Base-by-base conservation (phyloP, 1,140 invertebrate species). In the Triops cancriformis region DNA sequence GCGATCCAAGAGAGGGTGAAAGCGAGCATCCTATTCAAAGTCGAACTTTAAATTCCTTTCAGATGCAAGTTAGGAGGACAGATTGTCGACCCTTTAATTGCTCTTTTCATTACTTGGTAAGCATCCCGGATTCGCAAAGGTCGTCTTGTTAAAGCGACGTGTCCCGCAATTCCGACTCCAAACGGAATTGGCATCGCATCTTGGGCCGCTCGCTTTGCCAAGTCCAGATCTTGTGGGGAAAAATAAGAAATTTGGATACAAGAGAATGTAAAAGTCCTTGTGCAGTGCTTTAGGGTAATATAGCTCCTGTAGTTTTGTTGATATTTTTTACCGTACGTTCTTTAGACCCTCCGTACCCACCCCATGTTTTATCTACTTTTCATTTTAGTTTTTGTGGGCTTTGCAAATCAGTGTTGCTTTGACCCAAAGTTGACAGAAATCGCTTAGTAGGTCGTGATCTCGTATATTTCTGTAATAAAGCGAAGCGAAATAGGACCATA, bases 91-190 rank as follows among this genome's bases (percentile, higher is more conserved):
- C 28, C 41, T 26, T 42, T 4, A 6, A 75, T 75, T 27, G 26
- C 72, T 31, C 43, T 10, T 51, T 12, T 27, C 80, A 81, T 83
- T 80, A 87, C 94, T 84, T 94, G 89, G 82, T 96, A 96, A 18
- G 94, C 94, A 83, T 97, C 92, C 82, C 89, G 93, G 82, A 96
- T 95, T 86, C 96, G 96, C 83, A 97, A 93, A 77, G 91, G 90
- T 81, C 92, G 87, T 84, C 96, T 96, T 72, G 89, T 94, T 83
- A 94, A 89, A 26, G 95, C 95, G 1, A 96, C 95, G 77, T 91
- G 89, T 0, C 95, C 95, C 0, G 93, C 94, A 77, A 97, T 95
- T 1, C 95, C 95, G 11, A 94, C 90, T 1, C 95, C 95, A 83
- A 96, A 96, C 0, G 93, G 93, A 83, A 97, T 94, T 10, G 82